Evolutionary conservation across 2,113 vertebrate genomes (phyloP).

Genomic region (Crypturellus undulatus): DNA sequence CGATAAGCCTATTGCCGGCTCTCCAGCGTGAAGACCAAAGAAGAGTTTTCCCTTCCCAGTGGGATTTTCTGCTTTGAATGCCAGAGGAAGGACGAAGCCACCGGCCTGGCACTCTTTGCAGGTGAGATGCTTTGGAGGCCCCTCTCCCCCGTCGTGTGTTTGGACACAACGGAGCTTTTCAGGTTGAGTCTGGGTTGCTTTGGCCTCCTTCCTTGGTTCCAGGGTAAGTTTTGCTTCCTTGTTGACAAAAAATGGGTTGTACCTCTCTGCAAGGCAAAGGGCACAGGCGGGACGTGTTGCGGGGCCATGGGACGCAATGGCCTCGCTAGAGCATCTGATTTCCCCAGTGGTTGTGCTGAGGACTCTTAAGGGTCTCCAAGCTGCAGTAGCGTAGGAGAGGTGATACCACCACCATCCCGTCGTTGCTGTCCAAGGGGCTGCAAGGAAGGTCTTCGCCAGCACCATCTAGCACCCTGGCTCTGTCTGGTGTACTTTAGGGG

Average conservation of each 20-base stretch:
- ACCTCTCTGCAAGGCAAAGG: conserved; percentile 35
- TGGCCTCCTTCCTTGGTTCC: conserved; percentile 62
- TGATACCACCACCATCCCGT: background rate
- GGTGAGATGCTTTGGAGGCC: background rate
- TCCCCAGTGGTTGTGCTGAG: no score
- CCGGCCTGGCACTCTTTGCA: background rate
- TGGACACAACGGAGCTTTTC: conserved; percentile 66
- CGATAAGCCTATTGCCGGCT: conserved; percentile 37
- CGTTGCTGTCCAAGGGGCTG: no score
- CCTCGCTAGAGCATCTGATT: no score
- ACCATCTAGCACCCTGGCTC: background rate
- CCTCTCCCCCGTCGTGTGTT: background rate
- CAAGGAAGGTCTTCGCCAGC: background rate
- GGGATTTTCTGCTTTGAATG: conserved; percentile 48
- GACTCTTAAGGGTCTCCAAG: no score
- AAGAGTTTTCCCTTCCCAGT: background rate
- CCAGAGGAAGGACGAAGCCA: background rate
- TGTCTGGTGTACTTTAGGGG: background rate
- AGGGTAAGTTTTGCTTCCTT: conserved; percentile 67
- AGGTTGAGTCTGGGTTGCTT: conserved; percentile 55
- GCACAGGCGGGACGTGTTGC: background rate
- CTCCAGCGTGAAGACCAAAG: conserved; percentile 13
- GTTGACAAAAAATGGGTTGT: no score
- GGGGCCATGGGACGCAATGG: no score
- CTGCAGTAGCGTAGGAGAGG: background rate